A percentile compares a stretch with the other conserved stretches of the same genome.
These are phyloP conservation scores for Podarcis raffonei DNA, from an alignment of 2,113 vertebrate species.

Conservation along the genomic window DNA sequence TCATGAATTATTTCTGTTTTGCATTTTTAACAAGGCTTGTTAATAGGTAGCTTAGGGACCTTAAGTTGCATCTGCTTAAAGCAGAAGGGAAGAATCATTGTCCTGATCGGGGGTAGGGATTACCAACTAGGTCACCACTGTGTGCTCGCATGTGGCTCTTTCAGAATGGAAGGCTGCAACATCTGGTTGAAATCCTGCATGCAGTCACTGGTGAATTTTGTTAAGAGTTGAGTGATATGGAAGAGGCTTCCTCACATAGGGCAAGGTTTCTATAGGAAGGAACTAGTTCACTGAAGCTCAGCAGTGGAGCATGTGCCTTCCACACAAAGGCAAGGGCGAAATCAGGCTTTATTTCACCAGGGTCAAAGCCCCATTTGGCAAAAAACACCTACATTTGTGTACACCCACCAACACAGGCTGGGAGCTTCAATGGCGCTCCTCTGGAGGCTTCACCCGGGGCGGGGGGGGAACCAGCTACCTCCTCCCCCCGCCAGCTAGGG, in stretches of 20 bases:
- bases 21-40: constrained; percentile 8
- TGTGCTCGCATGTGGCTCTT: not conserved
- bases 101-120: not conserved
- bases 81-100: not conserved
- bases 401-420: too few species aligned
- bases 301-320: too few species aligned
- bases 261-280: not conserved
- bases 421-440: too few species aligned
- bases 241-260: not conserved
- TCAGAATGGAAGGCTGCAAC: not conserved
- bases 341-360: too few species aligned
- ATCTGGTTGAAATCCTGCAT: not conserved
- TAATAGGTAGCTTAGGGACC: constrained; percentile 4
- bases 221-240: not conserved
- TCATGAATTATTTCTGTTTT: not conserved
- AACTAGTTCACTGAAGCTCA: not conserved
- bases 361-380: too few species aligned
- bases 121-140: not conserved
- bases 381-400: too few species aligned
- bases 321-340: too few species aligned
- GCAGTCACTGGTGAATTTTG: not conserved
- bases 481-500: too few species aligned
- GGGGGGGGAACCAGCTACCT: too few species aligned
- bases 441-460: too few species aligned
- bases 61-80: not conserved